Conservation (phyloP, 2,113 vertebrate species). For the Eulemur rufifrons region DNA sequence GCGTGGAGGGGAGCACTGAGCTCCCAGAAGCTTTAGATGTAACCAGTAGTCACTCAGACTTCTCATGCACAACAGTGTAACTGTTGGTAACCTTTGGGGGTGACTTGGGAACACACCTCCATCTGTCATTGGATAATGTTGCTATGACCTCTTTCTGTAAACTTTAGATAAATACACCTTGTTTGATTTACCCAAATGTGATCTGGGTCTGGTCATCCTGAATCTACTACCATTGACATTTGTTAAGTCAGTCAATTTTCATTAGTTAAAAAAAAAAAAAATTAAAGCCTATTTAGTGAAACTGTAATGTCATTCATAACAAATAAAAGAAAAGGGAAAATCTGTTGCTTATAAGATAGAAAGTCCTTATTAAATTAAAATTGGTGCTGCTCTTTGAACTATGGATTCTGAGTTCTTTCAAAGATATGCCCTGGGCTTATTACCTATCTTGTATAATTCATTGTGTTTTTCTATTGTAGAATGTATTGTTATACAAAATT, state of each 20-base stretch:
- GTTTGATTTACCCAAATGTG: neutral
- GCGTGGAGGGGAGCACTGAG: neutral
- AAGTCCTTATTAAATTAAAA: conserved; percentile 66
- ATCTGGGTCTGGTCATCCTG: neutral
- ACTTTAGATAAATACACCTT: conserved; percentile 36
- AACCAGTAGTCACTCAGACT: neutral
- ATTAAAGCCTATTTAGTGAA: conserved; percentile 53
- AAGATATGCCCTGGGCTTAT: conserved; percentile 42
- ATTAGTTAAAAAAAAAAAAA: conserved; percentile 3
- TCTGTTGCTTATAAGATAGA: conserved; percentile 41
- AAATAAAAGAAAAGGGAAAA: conserved; percentile 56
- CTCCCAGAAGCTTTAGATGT: neutral
- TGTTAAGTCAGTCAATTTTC: conserved; percentile 52
- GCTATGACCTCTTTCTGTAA: conserved; percentile 8
- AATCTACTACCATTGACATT: conserved; percentile 46
- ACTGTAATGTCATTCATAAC: conserved; percentile 33
- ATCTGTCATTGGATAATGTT: neutral
- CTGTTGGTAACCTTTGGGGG: neutral
- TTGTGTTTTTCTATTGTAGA: conserved; percentile 56
- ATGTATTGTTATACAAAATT: conserved; percentile 49
- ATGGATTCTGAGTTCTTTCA: conserved; percentile 51
- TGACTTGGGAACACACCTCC: neutral
- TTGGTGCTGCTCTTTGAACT: conserved; percentile 37
- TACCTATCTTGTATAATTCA: conserved; percentile 41
- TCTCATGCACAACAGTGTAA: neutral